Base-by-base conservation (phyloP, 2,113 vertebrate species). In the Synodontis membranacea region DNA sequence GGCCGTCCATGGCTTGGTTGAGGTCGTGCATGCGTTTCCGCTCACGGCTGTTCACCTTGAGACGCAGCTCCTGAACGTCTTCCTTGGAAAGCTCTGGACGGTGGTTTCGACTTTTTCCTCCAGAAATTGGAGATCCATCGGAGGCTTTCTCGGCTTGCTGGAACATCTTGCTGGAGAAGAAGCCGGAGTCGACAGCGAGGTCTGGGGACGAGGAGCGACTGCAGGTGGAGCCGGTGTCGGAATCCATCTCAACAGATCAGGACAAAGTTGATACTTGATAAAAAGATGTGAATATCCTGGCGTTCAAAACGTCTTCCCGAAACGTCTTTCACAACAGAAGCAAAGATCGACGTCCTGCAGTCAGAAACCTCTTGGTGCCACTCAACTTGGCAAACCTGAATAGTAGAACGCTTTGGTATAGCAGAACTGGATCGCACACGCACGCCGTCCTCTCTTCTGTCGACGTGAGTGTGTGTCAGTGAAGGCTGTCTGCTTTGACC, bases 1-100 rank as follows among this genome's bases (percentile, higher is more conserved):
- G 95, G 68, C 95, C 95, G 15, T 96, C 96, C 96, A 96, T 96
- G 1, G 96, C 96, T 91, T 95, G 93, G 92, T 96, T 96, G 83
- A 96, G 92, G 86, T 96, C 96, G 1, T 96, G 96, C 96, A 96
- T 96, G 85, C 96, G 93, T 83, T 95, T 96, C 87, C 95, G 93
- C 91, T 96, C 96, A 0, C 96, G 93, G 54, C 96, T 95, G 92
- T 96, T 96, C 46, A 96, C 95, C 86, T 96, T 96, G 42, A 96
- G 93, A n/a, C 96, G 92, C 90, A 95, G 88, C 39, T 95, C 95
- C 84, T 96, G 95, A 66, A 86, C n/a, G 84, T 94, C 93, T 0
- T 92, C 93, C 54, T 95, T 93, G 86, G 39, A 70, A 21, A 83
- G 90, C 0, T 94, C 93, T 0, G 91, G 88, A 39, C 86, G 88